Base-by-base conservation (phyloP, 2,888 invertebrate species). In the Caenorhabditis doughertyi region DNA sequence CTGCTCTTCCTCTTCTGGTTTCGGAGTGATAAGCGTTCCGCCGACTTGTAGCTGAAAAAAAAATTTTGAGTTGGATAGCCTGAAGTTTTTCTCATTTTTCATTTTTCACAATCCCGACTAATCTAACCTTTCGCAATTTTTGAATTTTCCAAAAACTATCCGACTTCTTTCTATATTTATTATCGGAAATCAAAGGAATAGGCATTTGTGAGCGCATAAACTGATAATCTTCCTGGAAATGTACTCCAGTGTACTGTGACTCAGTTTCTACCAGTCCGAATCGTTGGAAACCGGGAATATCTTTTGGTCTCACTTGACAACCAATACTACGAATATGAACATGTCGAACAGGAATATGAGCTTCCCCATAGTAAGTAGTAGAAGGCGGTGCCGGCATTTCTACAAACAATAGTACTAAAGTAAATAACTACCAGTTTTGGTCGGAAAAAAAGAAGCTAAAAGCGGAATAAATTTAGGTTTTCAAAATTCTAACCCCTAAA, bases 251-350 rank as follows among this genome's bases (percentile, higher is more conserved):
- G 5, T 18, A 29, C 16, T 29, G 27, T 0, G 62, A 47, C 11
- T 62, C 62, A 0, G 62, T 62, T 27, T 11, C 62, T 9, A 11
- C 4, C 0, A 4, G 11, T 18, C 16, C 11, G 9, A 62, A 29
- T 3, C 27, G 13, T 27, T 29, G n/a, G 11, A 47, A 27, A 18
- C 18, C 47, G 1, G 62, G 62, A 47, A 62, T 62, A 29, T 62
- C 27, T 27, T 47, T 44, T 7, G 62, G 29, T 29, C 9, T 62
- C 27, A 47, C 62, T 62, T 62, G 62, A 29, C 62, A 62, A 29
- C 9, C 29, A 23, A 29, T 4, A 18, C 47, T 47, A 21, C 62
- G 58, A 32, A 7, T 2, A 27, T n/a, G 18, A 1, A n/a, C n/a
- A n/a, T n/a, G n/a, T n/a, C n/a, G n/a, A n/a, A n/a, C n/a, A n/a